phyloP scores from a whole-genome alignment of 2,797 vertebrate species.

The Chaunax sp. region DNA sequence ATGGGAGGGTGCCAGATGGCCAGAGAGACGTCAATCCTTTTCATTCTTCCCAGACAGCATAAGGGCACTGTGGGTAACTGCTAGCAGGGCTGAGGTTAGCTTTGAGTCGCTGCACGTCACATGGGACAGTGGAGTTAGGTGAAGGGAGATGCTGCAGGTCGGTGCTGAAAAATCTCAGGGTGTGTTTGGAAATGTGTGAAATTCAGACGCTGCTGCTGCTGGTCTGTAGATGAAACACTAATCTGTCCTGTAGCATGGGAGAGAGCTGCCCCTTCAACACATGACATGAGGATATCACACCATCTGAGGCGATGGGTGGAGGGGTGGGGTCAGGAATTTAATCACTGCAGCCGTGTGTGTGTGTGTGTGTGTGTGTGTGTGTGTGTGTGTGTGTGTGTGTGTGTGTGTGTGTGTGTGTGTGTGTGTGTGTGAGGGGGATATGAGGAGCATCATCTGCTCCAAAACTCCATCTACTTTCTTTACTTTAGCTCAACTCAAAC shows the following conservation, averaged over 20 bases:
- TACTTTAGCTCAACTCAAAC: background rate
- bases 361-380: too few species aligned
- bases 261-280: too few species aligned
- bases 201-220: too few species aligned
- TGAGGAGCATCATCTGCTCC: constrained; percentile 44
- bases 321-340: too few species aligned
- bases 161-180: too few species aligned
- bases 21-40: constrained; percentile 81
- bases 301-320: too few species aligned
- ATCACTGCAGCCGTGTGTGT: constrained; percentile 56
- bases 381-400: too few species aligned
- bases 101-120: too few species aligned
- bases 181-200: too few species aligned
- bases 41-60: constrained; percentile 80
- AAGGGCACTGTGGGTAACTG: constrained; percentile 71
- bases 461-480: background rate
- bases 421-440: constrained; percentile 2
- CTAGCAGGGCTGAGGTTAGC: constrained; percentile 55
- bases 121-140: constrained; percentile 6
- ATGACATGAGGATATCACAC: constrained; percentile 51
- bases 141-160: too few species aligned
- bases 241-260: constrained; percentile 58
- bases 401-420: constrained; percentile 7
- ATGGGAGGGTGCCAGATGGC: constrained; percentile 79
- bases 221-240: too few species aligned